Base-by-base conservation (phyloP, 2,888 invertebrate genomes). In the Temnothorax unifasciatus region DNA sequence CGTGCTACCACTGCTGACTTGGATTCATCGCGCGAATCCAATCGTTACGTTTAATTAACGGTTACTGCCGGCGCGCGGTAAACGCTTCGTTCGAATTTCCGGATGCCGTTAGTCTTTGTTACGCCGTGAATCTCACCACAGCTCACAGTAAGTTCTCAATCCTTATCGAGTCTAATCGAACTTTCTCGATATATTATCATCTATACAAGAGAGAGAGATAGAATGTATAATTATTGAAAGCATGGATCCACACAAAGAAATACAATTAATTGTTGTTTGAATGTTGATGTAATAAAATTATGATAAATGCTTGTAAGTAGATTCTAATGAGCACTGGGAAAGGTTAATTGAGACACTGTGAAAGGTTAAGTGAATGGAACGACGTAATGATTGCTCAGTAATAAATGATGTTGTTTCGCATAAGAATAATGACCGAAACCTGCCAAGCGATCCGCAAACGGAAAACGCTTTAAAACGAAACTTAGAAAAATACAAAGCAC, bases 1-100 rank as follows among this genome's bases (percentile, higher is more conserved):
- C 50, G n/a, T 29, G 52, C 52, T 44, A 41, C 77, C 29, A 29
- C 41, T 21, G 79, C 25, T 52, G 41, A 44, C 57, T 57, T 52
- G 44, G 47, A 79, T 79, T 74, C 77, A 79, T 79, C 79, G 74
- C 75, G 74, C 47, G 75, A 59, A 79, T 79, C 75, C 75, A 79
- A 79, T 74, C 59, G 79, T 47, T 59, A 18, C 79, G 79, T 79
- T 79, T 79, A 79, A 79, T 79, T 79, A 79, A 79, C 79, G 79
- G 75, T 59, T 79, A 79, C 73, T 68, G 54, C 54, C 54, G 54
- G 34, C 21, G 34, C 25, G 57, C 73, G 29, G 75, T 63, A 34
- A 50, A 25, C 79, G 79, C 25, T 79, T 73, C 59, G 57, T 74
- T 74, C 75, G 79, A 79, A 79, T 79, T 74, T 79, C 79, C 79